Conservation (phyloP, 64 coral and sea anemone species). For the Trachythela sp. region DNA sequence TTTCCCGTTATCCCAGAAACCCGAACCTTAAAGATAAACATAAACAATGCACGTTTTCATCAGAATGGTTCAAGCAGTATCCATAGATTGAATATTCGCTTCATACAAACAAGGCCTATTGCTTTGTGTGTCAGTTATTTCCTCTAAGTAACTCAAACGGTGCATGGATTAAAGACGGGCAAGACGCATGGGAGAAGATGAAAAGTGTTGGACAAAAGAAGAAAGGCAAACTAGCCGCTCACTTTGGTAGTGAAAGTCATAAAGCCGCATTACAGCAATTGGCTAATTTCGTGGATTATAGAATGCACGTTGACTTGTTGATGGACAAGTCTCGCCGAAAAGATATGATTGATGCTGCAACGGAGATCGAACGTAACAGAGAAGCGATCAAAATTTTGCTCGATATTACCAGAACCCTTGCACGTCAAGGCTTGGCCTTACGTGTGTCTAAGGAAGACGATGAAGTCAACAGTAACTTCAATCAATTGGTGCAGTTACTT, state of each 20-base stretch:
- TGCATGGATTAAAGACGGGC: not conserved
- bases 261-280: not conserved
- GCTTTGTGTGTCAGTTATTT: conserved; percentile 6
- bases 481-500: not conserved
- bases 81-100: not conserved
- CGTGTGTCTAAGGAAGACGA: not conserved
- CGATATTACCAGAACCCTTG: not conserved
- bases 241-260: not conserved
- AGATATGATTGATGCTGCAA: not conserved
- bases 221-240: not conserved
- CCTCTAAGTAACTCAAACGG: not conserved
- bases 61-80: not conserved
- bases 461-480: not conserved
- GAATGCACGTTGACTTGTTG: not conserved
- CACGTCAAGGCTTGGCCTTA: not conserved
- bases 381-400: not conserved
- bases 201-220: not conserved
- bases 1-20: not conserved
- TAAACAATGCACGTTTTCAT: conserved; percentile 2
- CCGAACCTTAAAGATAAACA: not conserved
- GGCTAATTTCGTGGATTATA: not conserved
- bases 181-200: too few relatives aligned
- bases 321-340: not conserved
- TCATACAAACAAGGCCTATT: too few relatives aligned
- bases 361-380: not conserved